phyloP scores from a whole-genome alignment of 2,113 vertebrate genomes.

The Macrotis lagotis region DNA sequence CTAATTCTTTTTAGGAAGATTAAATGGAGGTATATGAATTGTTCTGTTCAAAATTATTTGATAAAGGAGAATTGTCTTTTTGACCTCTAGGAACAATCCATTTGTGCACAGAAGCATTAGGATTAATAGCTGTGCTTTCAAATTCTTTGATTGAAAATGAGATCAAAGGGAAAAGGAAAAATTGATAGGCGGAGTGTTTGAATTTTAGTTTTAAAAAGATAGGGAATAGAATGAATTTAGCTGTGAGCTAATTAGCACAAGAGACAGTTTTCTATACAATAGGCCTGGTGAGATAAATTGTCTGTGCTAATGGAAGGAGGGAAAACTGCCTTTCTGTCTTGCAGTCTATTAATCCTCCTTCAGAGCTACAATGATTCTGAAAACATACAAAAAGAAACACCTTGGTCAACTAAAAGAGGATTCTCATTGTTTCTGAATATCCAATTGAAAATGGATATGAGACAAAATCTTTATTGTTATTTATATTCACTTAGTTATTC shows the following conservation, averaged over 20 bases:
- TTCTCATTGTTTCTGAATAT: background rate
- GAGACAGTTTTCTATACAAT: conserved; percentile 27
- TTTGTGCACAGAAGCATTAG: conserved; percentile 9
- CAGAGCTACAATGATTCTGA: background rate
- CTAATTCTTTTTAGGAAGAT: background rate
- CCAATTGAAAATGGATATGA: background rate
- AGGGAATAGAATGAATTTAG: conserved; percentile 20
- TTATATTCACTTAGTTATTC: background rate
- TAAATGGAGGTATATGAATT: background rate
- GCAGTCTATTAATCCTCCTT: background rate
- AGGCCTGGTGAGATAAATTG: conserved; percentile 31
- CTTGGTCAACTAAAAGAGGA: background rate
- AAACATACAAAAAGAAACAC: conserved; percentile 27
- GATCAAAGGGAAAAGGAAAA: conserved; percentile 4
- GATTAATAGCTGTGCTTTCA: background rate
- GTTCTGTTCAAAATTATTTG: background rate
- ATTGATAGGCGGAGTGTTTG: background rate
- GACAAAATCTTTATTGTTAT: background rate
- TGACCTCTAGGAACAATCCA: conserved; percentile 28
- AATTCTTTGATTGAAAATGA: background rate
- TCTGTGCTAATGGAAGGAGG: conserved; percentile 15
- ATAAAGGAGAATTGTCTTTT: background rate
- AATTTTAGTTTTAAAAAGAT: conserved; percentile 27
- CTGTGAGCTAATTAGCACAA: conserved; percentile 7
- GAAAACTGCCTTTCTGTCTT: background rate